Base-by-base conservation (phyloP, 2,797 vertebrate genomes). In the Argentina silus region DNA sequence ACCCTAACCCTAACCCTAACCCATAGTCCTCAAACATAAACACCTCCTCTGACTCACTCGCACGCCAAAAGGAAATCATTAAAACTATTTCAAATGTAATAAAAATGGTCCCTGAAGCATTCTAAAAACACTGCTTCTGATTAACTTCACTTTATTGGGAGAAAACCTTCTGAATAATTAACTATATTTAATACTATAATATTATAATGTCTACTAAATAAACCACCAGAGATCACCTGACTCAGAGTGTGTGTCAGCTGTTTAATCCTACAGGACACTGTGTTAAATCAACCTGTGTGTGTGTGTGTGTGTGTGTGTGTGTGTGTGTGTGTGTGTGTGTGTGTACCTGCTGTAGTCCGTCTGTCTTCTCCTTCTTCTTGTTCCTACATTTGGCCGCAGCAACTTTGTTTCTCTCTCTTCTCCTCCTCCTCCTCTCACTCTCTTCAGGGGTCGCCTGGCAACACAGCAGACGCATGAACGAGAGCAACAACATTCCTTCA, bases 301-400 rank as follows among this genome's bases (percentile, higher is more conserved):
- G 27, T 36, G 27, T 4, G 27, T 36, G 27, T 36, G 27, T 36
- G 27, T 36, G 27, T 36, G 27, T 36, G 27, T 36, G 27, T 36
- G 27, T 36, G 27, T 36, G 27, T 36, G 27, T 36, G 27, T 36
- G 27, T 36, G 27, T 36, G 27, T 36, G 27, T 36, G 27, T 36
- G 27, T 36, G 27, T 88, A 99, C 97, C 91, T 96, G 96, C 90
- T 98, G 96, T 78, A 99, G 88, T 69, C 88, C 89, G 72, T 99
- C 97, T 0, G 97, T 98, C 92, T 95, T 99, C 83, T 98, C 97
- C 90, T 98, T 98, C 87, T 98, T 99, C 90, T 98, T 99, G 87
- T 98, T 98, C 74, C 97, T 90, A 76, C 97, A 99, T 83, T 99
- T 99, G 11, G 97, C 97, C 0, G 97, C 97, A 19, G 97, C 97